Conservation (phyloP, 2,888 invertebrate genomes). For the Diaphora mendica region DNA sequence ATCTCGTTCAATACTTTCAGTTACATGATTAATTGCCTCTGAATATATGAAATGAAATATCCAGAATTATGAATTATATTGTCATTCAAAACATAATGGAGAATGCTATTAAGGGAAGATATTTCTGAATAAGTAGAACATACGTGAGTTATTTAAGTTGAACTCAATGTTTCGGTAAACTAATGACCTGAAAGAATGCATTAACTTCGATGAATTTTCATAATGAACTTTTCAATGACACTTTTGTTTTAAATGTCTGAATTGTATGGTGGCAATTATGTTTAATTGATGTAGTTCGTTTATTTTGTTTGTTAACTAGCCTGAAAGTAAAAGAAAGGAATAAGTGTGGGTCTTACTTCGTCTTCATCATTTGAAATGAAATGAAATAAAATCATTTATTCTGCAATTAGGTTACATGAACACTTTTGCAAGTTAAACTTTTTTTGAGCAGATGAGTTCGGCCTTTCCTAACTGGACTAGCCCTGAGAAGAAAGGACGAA, state of each 20-base stretch:
- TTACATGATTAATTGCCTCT: background rate
- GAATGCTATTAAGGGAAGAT: background rate
- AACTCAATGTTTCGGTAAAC: background rate
- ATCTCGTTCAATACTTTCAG: conserved; percentile 7
- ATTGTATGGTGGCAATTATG: background rate
- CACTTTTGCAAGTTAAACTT: too few relatives aligned
- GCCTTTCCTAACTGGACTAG: too few relatives aligned
- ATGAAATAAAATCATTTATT: too few relatives aligned
- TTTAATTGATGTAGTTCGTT: too few relatives aligned
- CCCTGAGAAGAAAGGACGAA: too few relatives aligned
- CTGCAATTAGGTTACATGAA: too few relatives aligned
- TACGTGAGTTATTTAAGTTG: background rate
- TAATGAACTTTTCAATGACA: background rate
- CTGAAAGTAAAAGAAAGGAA: too few relatives aligned
- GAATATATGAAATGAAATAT: background rate
- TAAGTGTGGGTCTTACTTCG: too few relatives aligned
- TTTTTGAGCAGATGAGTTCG: too few relatives aligned
- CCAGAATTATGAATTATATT: background rate
- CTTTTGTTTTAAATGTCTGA: background rate
- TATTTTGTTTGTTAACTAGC: too few relatives aligned
- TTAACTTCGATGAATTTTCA: background rate
- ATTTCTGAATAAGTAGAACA: background rate
- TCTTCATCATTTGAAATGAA: too few relatives aligned
- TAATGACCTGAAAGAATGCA: background rate
- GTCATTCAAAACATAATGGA: background rate